Evolutionary conservation across 2,797 vertebrate species (phyloP), one percentile per base, ranked within the genome.

Genomic region (Manis crassicaudata): DNA sequence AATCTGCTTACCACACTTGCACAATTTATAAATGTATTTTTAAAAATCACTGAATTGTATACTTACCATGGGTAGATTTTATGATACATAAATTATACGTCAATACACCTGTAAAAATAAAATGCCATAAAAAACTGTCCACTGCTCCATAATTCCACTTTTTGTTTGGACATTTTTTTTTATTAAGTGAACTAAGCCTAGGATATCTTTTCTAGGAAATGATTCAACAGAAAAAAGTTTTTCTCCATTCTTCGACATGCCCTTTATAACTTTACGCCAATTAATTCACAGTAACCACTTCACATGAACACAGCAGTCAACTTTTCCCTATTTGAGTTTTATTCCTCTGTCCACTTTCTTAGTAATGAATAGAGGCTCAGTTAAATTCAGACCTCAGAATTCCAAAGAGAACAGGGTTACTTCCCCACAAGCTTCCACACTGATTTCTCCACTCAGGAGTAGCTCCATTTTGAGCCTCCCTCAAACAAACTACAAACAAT

Each of bases 401-500:
- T 97, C 93, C 94, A 97, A 84, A 85, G 70, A 89, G 89, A 97
- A 50, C 90, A 96, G 94, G 75, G 82, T 90, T 96, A 97, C 96
- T 68, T 97, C 50, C 79, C 35, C 46, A 93, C 82, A 76, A 95
- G 52, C 94, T 94, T 91, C 91, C 37, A 77, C 67, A 96, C 92
- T 73, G 37, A 86, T 93, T 97, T 96, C 82, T 96, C 85, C 83
- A 9, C 43, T 1, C 73, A 84, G 95, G 96, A 97, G 97, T 92
- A 93, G 94, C 84, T 90, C 77, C 93, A 79, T 96, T 97, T 95
- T 95, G 96, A 95, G 90, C 94, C 97, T 93, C 91, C n/a, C 90
- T 92, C 96, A 87, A 92, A 97, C 95, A 98, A 98, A 96, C 87
- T 82, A 96, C 93, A 56, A 95, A 91, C 92, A 98, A 97, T 97